Base-by-base conservation (phyloP, 2,113 vertebrate genomes). In the Chionomys nivalis region DNA sequence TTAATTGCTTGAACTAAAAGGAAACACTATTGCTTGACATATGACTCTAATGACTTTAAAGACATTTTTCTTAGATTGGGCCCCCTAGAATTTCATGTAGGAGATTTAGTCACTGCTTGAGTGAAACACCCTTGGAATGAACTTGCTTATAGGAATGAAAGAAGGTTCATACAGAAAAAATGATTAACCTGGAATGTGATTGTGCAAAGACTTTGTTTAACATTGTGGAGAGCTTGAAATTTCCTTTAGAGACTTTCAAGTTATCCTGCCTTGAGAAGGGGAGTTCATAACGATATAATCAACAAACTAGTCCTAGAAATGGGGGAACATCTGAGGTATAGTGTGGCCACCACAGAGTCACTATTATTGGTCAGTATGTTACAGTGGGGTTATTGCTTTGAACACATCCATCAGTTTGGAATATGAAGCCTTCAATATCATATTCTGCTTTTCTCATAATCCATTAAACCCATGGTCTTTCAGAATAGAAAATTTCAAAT, bases 1-100 rank as follows among this genome's bases (percentile, higher is more conserved):
- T 87, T 65, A 77, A 19, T 77, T 78, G 23, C 17, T 92, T 79
- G 68, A 66, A 87, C 33, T 58, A 33, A 93, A 79, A 91, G 16
- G 87, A 76, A 94, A 47, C 7, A 65, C 4, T 47, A 28, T 3
- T 17, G 55, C 21, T 85, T 44, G 28, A 52, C 23, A 89, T 66
- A 81, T 6, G 26, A 1, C 39, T 81, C 36, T 47, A 87, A 77
- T 63, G 33, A 66, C n/a, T 85, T 88, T 81, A 65, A 28, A 68
- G 31, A 70, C 2, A 58, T 42, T 83, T 92, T 70, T 73, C 76
- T 95, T 83, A 72, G 42, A 65, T 42, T 61, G 36, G 3, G 24
- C 12, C 82, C n/a, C 5, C 36, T 79, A 55, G 8, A 16, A 26
- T 70, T 72, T n/a, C 21, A 42, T 24, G 28, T 63, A 73, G 66